Evolutionary conservation across 2,113 vertebrate genomes (phyloP).

Genomic region (Colossoma macropomum): DNA sequence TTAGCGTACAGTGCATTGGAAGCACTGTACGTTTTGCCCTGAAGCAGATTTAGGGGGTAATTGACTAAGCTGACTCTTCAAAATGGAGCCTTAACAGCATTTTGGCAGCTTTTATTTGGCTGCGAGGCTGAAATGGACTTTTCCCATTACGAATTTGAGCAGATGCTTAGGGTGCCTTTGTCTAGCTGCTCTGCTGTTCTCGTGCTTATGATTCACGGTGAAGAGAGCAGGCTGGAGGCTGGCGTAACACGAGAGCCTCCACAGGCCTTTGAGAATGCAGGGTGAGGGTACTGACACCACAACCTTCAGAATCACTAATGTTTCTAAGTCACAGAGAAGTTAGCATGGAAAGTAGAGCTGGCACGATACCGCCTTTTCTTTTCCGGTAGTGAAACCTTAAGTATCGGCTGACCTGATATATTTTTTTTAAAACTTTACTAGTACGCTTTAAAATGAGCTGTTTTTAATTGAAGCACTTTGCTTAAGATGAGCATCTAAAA

Average conservation of each 20-base stretch:
- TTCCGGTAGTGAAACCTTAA: no score
- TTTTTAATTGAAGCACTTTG: no score
- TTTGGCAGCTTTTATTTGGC: conserved; percentile 41
- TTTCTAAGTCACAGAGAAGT: conserved; percentile 26
- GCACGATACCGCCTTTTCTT: no score
- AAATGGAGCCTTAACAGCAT: conserved; percentile 41
- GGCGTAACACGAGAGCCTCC: conserved; percentile 17
- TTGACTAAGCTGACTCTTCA: conserved; percentile 37
- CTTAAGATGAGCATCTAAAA: no score
- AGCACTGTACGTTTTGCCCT: conserved; percentile 13
- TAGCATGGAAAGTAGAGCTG: not conserved
- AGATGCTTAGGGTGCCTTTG: conserved; percentile 38
- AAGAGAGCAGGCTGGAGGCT: conserved; percentile 13
- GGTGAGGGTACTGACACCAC: conserved; percentile 22
- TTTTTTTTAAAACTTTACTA: no score
- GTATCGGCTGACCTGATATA: no score
- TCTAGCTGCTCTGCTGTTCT: conserved; percentile 20
- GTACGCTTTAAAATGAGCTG: no score
- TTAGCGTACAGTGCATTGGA: not conserved
- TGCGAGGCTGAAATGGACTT: conserved; percentile 32
- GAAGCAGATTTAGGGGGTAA: conserved; percentile 29
- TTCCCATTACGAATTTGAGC: conserved; percentile 38
- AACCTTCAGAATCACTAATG: conserved; percentile 12
- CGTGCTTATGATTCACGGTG: conserved; percentile 40
- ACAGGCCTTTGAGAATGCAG: conserved; percentile 5